Conservation (phyloP, 2,113 vertebrate species). For the Rhinolophus sinicus region DNA sequence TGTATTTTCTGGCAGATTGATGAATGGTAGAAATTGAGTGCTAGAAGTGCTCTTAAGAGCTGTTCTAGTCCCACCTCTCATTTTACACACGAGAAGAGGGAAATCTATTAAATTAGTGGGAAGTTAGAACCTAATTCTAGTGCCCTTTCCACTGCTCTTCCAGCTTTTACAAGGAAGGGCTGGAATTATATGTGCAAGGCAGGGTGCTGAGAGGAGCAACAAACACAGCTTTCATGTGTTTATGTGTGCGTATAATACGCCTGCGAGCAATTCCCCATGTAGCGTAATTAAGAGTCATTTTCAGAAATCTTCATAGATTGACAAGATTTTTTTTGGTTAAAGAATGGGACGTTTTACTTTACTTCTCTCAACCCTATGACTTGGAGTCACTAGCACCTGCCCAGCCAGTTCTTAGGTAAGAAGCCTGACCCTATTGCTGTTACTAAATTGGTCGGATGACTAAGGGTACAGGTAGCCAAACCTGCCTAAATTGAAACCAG, state of each 20-base stretch:
- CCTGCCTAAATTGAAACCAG: neutral
- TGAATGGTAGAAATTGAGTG: constrained; percentile 39
- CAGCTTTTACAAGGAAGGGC: neutral
- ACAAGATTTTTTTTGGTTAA: neutral
- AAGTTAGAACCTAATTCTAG: neutral
- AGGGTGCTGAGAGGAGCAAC: neutral
- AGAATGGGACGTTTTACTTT: neutral
- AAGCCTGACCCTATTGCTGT: neutral
- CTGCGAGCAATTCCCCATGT: neutral
- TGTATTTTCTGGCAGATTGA: constrained; percentile 48
- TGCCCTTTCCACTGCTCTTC: neutral
- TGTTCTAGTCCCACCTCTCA: neutral
- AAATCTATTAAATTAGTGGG: constrained; percentile 1
- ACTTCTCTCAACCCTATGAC: neutral
- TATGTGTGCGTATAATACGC: neutral
- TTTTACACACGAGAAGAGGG: constrained; percentile 23
- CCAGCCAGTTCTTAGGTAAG: neutral
- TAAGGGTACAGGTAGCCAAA: neutral
- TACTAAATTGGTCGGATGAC: neutral
- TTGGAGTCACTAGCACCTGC: neutral
- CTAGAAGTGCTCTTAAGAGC: neutral
- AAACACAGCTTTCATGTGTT: neutral
- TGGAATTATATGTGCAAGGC: neutral
- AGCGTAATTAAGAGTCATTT: neutral
- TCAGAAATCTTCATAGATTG: neutral